phyloP scores from a whole-genome alignment of 2,797 vertebrate species.

The Oreochromis grahami region DNA sequence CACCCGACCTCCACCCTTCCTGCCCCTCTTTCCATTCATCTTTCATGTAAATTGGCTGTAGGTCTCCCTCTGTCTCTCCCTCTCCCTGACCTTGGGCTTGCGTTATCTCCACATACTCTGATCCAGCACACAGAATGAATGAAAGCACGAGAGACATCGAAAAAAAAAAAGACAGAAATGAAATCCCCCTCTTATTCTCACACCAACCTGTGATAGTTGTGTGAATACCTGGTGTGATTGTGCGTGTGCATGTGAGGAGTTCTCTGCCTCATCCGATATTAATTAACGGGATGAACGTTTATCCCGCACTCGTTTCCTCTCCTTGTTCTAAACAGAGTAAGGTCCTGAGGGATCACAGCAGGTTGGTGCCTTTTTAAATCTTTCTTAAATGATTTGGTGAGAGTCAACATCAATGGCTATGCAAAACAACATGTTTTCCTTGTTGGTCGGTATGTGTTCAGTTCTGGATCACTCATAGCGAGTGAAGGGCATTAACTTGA shows the following conservation, averaged over 20 bases:
- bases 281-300: slow-evolving; percentile 55
- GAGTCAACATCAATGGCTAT: neutral
- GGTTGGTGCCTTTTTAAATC: slow-evolving; percentile 10
- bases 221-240: slow-evolving; percentile 22
- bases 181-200: slow-evolving; percentile 50
- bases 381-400: slow-evolving; percentile 1
- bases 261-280: slow-evolving; percentile 54
- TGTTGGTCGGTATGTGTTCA: neutral
- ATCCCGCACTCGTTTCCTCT: slow-evolving; percentile 11
- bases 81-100: slow-evolving; percentile 87
- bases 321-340: slow-evolving; percentile 30
- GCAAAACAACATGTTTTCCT: neutral
- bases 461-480: neutral
- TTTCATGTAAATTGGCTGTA: slow-evolving; percentile 75
- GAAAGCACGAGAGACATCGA: slow-evolving; percentile 13
- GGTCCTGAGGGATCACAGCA: slow-evolving; percentile 22
- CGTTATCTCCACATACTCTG: slow-evolving; percentile 86
- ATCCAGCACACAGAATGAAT: slow-evolving; percentile 76
- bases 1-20: slow-evolving; percentile 43
- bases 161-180: slow-evolving; percentile 2
- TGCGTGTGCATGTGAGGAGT: neutral
- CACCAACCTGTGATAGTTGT: slow-evolving; percentile 58
- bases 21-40: slow-evolving; percentile 68
- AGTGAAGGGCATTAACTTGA: neutral
- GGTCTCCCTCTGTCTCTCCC: slow-evolving; percentile 75